Conservation (phyloP, 1,140 invertebrate species). For the Piezodorus guildinii region DNA sequence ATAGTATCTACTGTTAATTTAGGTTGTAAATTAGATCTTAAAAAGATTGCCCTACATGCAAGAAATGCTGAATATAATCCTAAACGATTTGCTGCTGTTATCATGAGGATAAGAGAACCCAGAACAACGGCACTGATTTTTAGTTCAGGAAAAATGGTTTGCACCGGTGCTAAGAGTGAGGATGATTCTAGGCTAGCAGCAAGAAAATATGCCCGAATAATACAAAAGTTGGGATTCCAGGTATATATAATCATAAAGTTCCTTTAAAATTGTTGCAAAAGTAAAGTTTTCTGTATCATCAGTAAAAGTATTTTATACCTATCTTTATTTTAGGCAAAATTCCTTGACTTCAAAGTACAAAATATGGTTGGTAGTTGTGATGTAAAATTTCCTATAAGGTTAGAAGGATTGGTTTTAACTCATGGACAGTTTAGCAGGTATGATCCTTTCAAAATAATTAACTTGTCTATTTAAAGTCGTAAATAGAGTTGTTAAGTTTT, state of each 20-base stretch:
- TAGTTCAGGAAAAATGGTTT: conserved; percentile 99
- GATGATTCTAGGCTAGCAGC: conserved; percentile 93
- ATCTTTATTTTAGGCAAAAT: conserved; percentile 61
- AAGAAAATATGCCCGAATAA: conserved; percentile 97
- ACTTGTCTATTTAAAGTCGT: neutral
- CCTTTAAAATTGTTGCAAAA: no score
- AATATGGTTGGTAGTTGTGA: conserved; percentile 99
- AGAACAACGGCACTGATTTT: conserved; percentile 98
- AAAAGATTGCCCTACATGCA: conserved; percentile 96
- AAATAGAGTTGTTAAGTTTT: no score
- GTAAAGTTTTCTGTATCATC: no score
- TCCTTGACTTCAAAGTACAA: conserved; percentile 95
- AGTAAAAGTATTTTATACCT: no score
- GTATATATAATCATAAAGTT: conserved; percentile 40
- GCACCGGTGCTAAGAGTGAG: conserved; percentile 99
- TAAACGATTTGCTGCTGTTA: conserved; percentile 98
- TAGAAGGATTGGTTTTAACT: conserved; percentile 87
- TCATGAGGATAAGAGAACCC: conserved; percentile 98
- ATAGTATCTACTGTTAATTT: conserved; percentile 98
- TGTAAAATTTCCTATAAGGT: conserved; percentile 90
- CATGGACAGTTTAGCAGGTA: conserved; percentile 91
- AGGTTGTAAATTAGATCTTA: conserved; percentile 88
- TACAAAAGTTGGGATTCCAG: conserved; percentile 96
- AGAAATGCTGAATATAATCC: conserved; percentile 99
- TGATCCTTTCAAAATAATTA: conserved; percentile 21